Evolutionary conservation across 2,797 vertebrate species (phyloP).

Genomic region (Columba guinea): DNA sequence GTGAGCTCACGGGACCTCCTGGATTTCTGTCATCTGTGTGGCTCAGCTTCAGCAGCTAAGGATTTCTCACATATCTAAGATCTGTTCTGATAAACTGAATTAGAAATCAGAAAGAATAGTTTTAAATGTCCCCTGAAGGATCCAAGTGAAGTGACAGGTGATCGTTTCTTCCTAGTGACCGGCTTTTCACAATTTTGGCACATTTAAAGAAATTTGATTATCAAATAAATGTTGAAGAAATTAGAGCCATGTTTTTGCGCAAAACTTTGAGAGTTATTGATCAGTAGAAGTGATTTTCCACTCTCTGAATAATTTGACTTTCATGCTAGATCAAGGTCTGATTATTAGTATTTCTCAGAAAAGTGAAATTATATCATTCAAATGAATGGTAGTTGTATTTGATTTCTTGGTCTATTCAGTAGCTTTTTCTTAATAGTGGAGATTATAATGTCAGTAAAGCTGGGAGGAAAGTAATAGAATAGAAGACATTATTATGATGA

Average conservation of each 20-base stretch:
- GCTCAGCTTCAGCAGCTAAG: background rate
- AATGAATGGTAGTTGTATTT: background rate
- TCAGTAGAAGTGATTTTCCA: background rate
- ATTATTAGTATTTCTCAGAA: background rate
- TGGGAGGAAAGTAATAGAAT: background rate
- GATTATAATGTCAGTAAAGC: background rate
- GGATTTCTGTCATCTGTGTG: background rate
- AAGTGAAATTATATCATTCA: background rate
- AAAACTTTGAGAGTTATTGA: background rate
- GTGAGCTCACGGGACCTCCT: background rate
- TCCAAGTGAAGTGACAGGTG: background rate
- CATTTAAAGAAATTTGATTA: background rate
- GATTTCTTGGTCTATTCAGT: background rate
- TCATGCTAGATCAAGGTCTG: background rate
- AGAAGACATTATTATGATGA: background rate
- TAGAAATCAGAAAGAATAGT: background rate
- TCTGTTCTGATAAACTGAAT: background rate
- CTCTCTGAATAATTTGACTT: background rate
- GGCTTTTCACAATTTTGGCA: background rate
- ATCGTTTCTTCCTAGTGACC: background rate
- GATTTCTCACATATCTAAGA: background rate
- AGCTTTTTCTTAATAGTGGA: background rate
- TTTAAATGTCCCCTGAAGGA: background rate
- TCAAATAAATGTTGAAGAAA: background rate
- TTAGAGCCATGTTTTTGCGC: background rate